phyloP scores from a whole-genome alignment of 2,888 invertebrate species.

The Mesochorus sp. region DNA sequence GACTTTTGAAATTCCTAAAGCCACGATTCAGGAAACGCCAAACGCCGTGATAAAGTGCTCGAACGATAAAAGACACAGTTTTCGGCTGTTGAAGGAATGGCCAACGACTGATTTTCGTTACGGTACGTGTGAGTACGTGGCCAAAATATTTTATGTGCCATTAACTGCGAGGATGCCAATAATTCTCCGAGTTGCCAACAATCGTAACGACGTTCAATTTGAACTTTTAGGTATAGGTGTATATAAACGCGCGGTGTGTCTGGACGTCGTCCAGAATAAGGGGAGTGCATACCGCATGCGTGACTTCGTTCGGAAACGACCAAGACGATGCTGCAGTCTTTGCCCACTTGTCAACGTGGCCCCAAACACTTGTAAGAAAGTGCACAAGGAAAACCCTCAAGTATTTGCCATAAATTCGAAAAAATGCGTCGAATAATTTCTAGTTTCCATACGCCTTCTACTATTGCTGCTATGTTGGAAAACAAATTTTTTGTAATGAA shows the following conservation, averaged over 20 bases:
- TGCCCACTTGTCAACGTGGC: slow-evolving; percentile 38
- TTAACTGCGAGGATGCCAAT: neutral
- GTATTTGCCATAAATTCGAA: neutral
- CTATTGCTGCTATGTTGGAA: no score
- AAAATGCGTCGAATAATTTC: neutral
- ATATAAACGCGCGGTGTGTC: slow-evolving; percentile 6
- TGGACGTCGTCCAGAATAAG: slow-evolving; percentile 52
- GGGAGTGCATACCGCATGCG: slow-evolving; percentile 31
- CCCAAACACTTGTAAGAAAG: slow-evolving; percentile 30
- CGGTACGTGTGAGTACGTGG: neutral
- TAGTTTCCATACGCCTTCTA: neutral
- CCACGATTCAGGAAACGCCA: slow-evolving; percentile 55
- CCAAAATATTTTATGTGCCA: neutral
- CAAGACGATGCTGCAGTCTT: slow-evolving; percentile 17
- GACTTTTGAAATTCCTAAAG: slow-evolving; percentile 36
- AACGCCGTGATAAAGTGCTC: slow-evolving; percentile 37
- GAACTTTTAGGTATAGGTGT: slow-evolving; percentile 12
- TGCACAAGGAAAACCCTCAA: slow-evolving; percentile 6
- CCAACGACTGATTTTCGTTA: slow-evolving; percentile 11
- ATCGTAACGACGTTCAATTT: slow-evolving; percentile 28
- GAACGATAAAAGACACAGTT: slow-evolving; percentile 9
- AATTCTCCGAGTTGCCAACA: slow-evolving; percentile 33
- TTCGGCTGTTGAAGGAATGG: slow-evolving; percentile 30
- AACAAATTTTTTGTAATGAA: neutral
- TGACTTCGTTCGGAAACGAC: slow-evolving; percentile 24